Conservation (phyloP, 2,113 vertebrate species). For the Andinoacara biseriatus region DNA sequence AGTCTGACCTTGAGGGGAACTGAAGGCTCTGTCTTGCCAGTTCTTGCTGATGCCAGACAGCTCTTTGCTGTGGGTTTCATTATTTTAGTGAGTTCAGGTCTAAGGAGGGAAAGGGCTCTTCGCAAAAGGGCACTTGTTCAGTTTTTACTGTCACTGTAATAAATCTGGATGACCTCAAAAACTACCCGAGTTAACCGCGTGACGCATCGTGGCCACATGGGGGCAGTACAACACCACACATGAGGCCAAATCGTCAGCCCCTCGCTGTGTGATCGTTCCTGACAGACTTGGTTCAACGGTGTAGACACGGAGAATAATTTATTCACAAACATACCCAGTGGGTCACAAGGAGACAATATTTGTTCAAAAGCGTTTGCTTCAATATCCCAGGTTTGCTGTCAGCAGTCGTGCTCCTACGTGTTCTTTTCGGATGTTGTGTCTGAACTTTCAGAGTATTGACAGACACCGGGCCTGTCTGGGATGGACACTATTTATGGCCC, state of each 20-base stretch:
- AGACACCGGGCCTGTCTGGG: constrained; percentile 67
- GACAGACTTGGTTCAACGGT: constrained; percentile 17
- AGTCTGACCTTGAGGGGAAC: constrained; percentile 60
- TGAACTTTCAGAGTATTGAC: constrained; percentile 73
- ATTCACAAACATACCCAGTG: constrained; percentile 30
- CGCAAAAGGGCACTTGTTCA: constrained; percentile 76
- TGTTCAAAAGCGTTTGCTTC: constrained; percentile 26
- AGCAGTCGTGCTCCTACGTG: constrained; percentile 9
- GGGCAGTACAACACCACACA: constrained; percentile 77
- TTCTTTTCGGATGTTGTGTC: constrained; percentile 68
- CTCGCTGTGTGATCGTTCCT: constrained; percentile 9
- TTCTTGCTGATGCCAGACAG: constrained; percentile 66
- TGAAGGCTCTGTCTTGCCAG: constrained; percentile 26
- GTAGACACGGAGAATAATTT: constrained; percentile 6
- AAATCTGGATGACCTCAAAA: constrained; percentile 83
- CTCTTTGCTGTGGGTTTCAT: constrained; percentile 65
- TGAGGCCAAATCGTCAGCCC: constrained; percentile 22
- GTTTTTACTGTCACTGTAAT: constrained; percentile 76
- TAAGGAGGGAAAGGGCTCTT: constrained; percentile 58
- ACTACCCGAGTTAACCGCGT: constrained; percentile 10
- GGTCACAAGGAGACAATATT: constrained; percentile 29
- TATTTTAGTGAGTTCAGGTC: constrained; percentile 63
- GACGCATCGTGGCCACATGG: constrained; percentile 56
- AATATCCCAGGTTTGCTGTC: constrained; percentile 32
- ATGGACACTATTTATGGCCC: constrained; percentile 78